Percentiles rank a stretch among this genome's conserved stretches.
Conservation (phyloP, 2,113 vertebrate genomes). For the Steatornis caripensis region DNA sequence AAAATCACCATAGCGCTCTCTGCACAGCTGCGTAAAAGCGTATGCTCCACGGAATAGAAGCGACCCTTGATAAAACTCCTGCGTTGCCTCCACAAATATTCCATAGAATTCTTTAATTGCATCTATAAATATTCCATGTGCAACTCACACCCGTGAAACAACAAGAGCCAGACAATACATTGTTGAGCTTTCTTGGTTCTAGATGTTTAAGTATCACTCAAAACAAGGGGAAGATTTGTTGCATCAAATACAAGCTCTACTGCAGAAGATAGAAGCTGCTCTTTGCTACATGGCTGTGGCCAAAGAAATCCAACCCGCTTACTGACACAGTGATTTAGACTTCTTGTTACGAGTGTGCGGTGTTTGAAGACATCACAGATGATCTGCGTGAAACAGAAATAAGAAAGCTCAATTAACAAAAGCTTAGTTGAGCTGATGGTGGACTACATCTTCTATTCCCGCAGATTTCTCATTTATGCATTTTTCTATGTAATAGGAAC, state of each 20-base stretch:
- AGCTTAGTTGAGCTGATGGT: background rate
- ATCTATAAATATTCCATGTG: background rate
- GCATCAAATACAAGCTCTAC: background rate
- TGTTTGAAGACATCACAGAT: background rate
- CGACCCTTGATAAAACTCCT: background rate
- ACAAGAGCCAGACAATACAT: background rate
- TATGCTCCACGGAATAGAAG: background rate
- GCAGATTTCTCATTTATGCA: background rate
- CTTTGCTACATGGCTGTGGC: background rate
- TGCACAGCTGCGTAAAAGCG: background rate
- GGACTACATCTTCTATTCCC: background rate
- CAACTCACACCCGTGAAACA: background rate
- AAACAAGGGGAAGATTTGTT: background rate
- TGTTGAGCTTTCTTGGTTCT: background rate
- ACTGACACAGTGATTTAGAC: rapidly evolving
- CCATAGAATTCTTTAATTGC: background rate
- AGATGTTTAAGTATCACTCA: background rate
- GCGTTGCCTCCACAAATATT: background rate
- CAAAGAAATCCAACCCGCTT: background rate
- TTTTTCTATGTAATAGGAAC: background rate
- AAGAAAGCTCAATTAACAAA: background rate
- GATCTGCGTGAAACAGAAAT: background rate
- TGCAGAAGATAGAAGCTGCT: background rate
- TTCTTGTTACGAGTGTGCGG: background rate
- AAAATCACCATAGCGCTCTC: background rate